Evolutionary conservation across 2,113 vertebrate species (phyloP).

Genomic region (Microcebus ravelobensis): DNA sequence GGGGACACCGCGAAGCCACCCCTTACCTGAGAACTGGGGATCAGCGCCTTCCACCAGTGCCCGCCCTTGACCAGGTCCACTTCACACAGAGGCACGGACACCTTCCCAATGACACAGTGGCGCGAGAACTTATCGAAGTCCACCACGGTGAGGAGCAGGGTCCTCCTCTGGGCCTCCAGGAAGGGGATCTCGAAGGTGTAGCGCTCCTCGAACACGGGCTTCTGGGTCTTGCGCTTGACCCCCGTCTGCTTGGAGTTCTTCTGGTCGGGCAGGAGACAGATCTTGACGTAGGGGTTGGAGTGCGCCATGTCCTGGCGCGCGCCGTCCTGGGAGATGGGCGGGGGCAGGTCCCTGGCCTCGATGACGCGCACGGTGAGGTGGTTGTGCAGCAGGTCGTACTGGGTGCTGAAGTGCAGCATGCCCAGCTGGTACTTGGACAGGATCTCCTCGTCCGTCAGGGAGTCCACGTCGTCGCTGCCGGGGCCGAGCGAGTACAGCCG

Average conservation of each 20-base stretch:
- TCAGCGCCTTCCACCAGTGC: conserved; percentile 95
- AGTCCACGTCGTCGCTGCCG: conserved; percentile 89
- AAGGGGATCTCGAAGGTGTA: conserved; percentile 94
- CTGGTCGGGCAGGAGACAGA: conserved; percentile 93
- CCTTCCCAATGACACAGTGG: conserved; percentile 94
- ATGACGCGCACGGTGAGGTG: conserved; percentile 92
- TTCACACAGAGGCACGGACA: conserved; percentile 89
- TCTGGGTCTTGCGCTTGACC: conserved; percentile 94
- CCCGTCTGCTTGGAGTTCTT: conserved; percentile 95
- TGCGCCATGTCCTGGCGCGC: conserved; percentile 91
- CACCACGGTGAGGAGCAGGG: conserved; percentile 91
- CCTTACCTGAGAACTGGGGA: conserved; percentile 93
- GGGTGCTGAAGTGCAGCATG: conserved; percentile 94
- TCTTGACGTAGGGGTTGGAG: conserved; percentile 94
- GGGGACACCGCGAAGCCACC: fast-evolving
- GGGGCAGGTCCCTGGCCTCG: conserved; percentile 92
- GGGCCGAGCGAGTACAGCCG: conserved; percentile 90
- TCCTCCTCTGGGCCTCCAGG: conserved; percentile 94
- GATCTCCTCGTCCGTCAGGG: conserved; percentile 93
- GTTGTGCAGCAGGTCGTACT: conserved; percentile 92
- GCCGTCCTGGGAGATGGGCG: conserved; percentile 88
- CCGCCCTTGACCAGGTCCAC: conserved; percentile 95
- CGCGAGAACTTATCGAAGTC: conserved; percentile 96
- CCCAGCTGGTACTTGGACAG: conserved; percentile 92
- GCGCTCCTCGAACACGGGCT: conserved; percentile 93